Percentiles rank a stretch among this genome's conserved stretches.
phyloP scores from a whole-genome alignment of 2,797 vertebrate species.

The Parambassis ranga region DNA sequence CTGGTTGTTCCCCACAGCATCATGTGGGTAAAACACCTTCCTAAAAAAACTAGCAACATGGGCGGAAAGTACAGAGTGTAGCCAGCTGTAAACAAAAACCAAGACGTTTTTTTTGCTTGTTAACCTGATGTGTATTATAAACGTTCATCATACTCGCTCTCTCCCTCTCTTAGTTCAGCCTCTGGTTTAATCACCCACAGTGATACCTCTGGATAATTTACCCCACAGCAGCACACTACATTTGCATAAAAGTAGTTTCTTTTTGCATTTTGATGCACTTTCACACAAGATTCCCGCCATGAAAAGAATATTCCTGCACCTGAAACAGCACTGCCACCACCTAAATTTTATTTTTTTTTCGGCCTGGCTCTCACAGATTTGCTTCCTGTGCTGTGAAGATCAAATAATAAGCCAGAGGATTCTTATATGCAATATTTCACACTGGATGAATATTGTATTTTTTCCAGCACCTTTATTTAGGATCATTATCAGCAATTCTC shows the following conservation, averaged over 20 bases:
- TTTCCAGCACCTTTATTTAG: constrained; percentile 15
- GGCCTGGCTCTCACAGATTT: constrained; percentile 6
- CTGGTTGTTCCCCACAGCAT: constrained; percentile 34
- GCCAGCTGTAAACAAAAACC: neutral
- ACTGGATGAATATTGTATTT: constrained; percentile 10
- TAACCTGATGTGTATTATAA: constrained; percentile 27
- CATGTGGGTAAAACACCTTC: neutral
- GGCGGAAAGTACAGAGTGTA: neutral
- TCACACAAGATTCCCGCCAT: constrained; percentile 13
- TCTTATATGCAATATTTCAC: constrained; percentile 29
- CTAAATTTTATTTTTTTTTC: constrained; percentile 48
- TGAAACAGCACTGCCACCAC: constrained; percentile 17
- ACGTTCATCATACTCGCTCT: constrained; percentile 36
- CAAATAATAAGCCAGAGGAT: constrained; percentile 37
- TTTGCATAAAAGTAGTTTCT: constrained; percentile 68
- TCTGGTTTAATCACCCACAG: constrained; percentile 60
- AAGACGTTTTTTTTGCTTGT: no score
- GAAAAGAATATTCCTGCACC: constrained; percentile 43
- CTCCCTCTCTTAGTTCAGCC: constrained; percentile 31
- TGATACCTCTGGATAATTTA: constrained; percentile 53
- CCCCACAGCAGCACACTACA: constrained; percentile 38
- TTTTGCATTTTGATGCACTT: constrained; percentile 58
- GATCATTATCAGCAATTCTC: constrained; percentile 23
- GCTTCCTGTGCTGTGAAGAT: constrained; percentile 27
- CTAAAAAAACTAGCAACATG: neutral